phyloP scores from a whole-genome alignment of 2,888 invertebrate species.

The Idaea dimidiata region DNA sequence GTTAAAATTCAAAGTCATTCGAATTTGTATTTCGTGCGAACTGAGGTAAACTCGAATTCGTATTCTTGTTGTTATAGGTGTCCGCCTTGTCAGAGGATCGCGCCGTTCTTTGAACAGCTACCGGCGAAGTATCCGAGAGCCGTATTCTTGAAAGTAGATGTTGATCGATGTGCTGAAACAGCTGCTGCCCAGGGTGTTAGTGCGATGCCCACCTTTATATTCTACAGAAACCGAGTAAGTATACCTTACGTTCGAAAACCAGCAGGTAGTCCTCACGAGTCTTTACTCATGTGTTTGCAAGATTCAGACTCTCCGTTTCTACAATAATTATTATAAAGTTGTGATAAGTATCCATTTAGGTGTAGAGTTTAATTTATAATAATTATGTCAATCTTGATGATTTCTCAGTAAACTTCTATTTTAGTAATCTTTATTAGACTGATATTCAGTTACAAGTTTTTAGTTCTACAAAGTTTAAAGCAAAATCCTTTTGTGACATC shows the following conservation, averaged over 20 bases:
- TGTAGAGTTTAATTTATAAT: no score
- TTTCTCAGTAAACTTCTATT: no score
- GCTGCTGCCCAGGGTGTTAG: conserved; percentile 93
- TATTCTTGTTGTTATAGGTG: conserved; percentile 84
- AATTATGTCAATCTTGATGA: no score
- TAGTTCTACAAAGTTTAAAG: no score
- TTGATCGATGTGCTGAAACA: conserved; percentile 94
- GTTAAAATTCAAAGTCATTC: conserved; percentile 61
- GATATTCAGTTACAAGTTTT: no score
- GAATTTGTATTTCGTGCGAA: conserved; percentile 11
- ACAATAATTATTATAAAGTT: no score
- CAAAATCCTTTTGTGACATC: no score
- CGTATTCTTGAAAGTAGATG: conserved; percentile 96
- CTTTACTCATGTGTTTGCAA: not conserved
- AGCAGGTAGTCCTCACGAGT: not conserved
- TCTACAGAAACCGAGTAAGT: conserved; percentile 90
- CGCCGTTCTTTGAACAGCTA: conserved; percentile 94
- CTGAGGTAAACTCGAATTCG: conserved; percentile 28
- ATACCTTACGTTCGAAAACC: not conserved
- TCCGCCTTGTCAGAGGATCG: conserved; percentile 96
- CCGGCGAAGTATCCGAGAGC: conserved; percentile 93
- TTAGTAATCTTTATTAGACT: no score
- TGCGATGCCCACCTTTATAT: conserved; percentile 99
- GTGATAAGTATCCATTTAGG: no score
- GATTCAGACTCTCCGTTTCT: no score